Conservation (phyloP, 2,888 invertebrate species). For the Venustoraphidia nigricollis region DNA sequence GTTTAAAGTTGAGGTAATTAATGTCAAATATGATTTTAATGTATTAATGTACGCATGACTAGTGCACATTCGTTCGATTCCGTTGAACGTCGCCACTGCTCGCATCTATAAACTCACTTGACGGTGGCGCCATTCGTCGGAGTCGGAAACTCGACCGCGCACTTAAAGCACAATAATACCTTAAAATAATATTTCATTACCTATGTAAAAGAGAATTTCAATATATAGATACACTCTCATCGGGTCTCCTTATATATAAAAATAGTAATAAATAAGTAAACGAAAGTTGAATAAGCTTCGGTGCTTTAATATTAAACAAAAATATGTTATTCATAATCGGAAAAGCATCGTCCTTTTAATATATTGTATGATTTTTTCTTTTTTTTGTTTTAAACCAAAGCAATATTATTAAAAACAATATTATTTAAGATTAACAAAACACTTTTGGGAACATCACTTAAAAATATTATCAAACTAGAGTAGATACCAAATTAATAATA, state of each 20-base stretch:
- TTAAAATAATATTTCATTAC: constrained; percentile 4
- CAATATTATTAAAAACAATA: neutral
- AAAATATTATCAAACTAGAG: no score
- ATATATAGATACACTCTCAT: neutral
- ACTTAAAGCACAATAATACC: neutral
- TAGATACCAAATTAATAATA: no score
- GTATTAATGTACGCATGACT: neutral
- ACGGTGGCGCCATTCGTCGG: no score
- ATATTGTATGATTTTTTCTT: neutral
- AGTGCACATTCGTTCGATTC: no score
- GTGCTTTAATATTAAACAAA: constrained; percentile 1
- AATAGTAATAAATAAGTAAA: neutral
- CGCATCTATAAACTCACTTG: no score
- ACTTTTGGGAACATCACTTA: neutral
- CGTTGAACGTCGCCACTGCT: no score
- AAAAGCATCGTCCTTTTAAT: no score
- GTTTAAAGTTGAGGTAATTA: no score
- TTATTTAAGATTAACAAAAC: neutral
- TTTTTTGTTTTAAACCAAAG: neutral
- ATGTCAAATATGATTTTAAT: neutral
- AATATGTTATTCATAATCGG: neutral
- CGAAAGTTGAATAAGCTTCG: neutral
- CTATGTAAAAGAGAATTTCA: neutral
- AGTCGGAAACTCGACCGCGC: no score
- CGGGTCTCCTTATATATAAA: neutral